A percentile compares a stretch with the other conserved stretches of the same genome.
Evolutionary conservation across 1,140 invertebrate genomes (phyloP).

Genomic region (Ostrea edulis): DNA sequence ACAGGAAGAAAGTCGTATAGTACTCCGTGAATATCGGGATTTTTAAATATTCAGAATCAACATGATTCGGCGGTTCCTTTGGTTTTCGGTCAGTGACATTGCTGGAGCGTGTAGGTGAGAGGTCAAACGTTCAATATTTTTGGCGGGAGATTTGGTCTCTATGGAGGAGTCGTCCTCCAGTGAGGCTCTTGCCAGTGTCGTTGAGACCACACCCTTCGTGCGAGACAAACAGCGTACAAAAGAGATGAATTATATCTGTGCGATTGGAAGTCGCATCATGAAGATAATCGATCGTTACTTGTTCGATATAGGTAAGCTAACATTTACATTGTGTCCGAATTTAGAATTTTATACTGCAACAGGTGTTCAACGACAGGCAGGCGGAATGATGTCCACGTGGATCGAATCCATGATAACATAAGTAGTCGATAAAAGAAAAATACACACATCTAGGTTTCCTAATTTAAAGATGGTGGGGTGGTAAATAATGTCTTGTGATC

Average conservation of each 20-base stretch:
- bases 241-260: slow-evolving; percentile 48
- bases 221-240: slow-evolving; percentile 16
- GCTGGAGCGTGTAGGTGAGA: neutral
- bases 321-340: neutral
- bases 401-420: too few relatives aligned
- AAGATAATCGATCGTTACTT: slow-evolving; percentile 52
- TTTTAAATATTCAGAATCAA: neutral
- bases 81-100: neutral
- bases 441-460: too few relatives aligned
- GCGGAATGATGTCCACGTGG: neutral
- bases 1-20: neutral
- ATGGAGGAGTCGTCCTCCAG: slow-evolving; percentile 35
- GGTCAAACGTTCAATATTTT: slow-evolving; percentile 19
- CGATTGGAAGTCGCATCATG: slow-evolving; percentile 40
- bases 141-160: neutral
- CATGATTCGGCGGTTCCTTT: neutral
- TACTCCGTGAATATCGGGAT: neutral
- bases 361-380: neutral
- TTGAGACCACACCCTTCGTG: slow-evolving; percentile 43
- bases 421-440: too few relatives aligned
- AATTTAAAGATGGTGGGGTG: too few relatives aligned
- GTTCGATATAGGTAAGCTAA: slow-evolving; percentile 51
- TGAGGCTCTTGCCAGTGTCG: neutral
- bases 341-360: neutral
- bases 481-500: too few relatives aligned